Evolutionary conservation across 2,113 vertebrate species (phyloP).

Genomic region (Neolamprologus sp.): DNA sequence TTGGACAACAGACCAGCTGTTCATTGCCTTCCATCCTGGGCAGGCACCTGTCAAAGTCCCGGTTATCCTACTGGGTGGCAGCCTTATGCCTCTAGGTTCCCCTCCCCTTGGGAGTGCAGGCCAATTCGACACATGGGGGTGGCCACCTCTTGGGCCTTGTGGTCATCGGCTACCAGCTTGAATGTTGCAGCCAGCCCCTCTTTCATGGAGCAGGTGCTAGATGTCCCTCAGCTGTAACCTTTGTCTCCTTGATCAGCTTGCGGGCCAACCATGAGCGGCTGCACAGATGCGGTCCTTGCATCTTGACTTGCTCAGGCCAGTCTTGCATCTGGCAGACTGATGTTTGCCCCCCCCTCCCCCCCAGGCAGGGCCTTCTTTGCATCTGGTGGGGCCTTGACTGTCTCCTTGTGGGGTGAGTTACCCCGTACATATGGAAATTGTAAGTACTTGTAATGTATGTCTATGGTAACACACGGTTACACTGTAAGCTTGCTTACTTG

Average conservation of each 20-base stretch:
- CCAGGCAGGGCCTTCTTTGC: not conserved
- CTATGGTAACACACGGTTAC: not conserved
- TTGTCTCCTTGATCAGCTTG: not conserved
- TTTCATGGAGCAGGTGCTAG: not conserved
- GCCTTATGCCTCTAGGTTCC: not conserved
- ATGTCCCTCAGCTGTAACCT: not conserved
- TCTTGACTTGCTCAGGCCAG: not conserved
- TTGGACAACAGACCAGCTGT: not conserved
- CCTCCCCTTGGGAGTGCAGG: not conserved
- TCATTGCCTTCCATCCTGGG: not conserved
- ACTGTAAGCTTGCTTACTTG: not conserved
- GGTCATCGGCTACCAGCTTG: not conserved
- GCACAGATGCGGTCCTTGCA: not conserved
- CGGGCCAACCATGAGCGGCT: not conserved
- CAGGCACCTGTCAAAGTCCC: fast-evolving
- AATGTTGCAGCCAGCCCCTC: not conserved
- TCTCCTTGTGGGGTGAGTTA: not conserved
- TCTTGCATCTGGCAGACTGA: not conserved
- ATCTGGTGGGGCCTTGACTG: not conserved
- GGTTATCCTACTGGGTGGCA: not conserved
- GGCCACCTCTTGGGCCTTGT: not conserved
- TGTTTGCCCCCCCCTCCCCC: not conserved
- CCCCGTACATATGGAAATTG: not conserved
- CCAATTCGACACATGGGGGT: not conserved
- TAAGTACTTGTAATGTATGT: not conserved